Evolutionary conservation across 2,113 vertebrate species (phyloP), one percentile per base, ranked within the genome.

Genomic region (Bubalus kerabau): DNA sequence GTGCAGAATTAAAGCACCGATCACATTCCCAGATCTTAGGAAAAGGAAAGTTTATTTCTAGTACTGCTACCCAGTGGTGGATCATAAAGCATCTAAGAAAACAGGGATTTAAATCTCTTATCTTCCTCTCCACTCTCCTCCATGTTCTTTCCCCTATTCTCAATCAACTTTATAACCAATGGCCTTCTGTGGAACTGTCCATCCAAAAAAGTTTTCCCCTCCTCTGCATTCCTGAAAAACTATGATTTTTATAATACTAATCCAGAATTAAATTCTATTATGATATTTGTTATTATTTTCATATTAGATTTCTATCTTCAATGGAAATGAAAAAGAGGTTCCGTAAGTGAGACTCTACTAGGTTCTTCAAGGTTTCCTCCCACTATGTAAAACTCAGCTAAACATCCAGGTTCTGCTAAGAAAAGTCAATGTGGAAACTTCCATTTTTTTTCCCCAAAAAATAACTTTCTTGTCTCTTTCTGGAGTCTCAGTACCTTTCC

Each of bases 1-100:
- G 94, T 95, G 96, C 50, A 94, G 78, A 97, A 95, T 96, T 94
- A 98, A 97, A 94, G 40, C 24, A 95, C 80, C 85, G 90, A 90
- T 95, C 96, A 97, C 71, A 93, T 98, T 97, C 88, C 85, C 83
- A 97, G 94, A 91, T 96, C 54, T 54, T 90, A 97, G 36, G 43
- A 62, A 98, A 97, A 90, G 30, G 67, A 93, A 96, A 60, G 52
- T 87, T 97, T 80, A 97, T 98, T 98, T 90, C 60, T 50, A 54
- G 94, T 97, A 96, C 40, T 93, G 67, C 67, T 98, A 91, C 93
- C 82, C 93, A 94, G 85, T n/a, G 60, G 92, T 96, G 93, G 96
- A 13, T 96, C 46, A 95, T 92, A 87, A 93, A 82, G 36, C 84
- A 80, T 94, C n/a, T 91, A 81, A 59, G 82, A 94, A 96, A 97